Evolutionary conservation across 2,888 invertebrate genomes (phyloP), one percentile per base, ranked within the genome.

Genomic region (Spisula subtruncata): DNA sequence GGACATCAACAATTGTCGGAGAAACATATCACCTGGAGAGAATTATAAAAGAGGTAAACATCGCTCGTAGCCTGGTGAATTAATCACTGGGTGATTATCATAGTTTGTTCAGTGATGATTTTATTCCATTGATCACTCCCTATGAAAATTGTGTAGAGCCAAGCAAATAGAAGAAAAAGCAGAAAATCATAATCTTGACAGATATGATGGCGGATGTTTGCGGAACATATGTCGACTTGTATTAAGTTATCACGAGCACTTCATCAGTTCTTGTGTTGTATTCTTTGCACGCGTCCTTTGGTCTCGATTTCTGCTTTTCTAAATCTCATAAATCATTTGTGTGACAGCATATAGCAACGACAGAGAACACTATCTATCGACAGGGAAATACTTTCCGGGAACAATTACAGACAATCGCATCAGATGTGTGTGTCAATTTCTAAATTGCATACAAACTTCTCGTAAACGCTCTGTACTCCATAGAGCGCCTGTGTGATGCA

Each of bases 61-160:
- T 51, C 18, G 41, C 41, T 32, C 29, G 66, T 29, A 51, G 29
- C 66, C 46, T 46, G 83, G 71, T 25, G 32, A 18, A 84, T 84
- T 84, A 84, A 84, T 84, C 75, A 84, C 75, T 18, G 25, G 51
- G 75, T 29, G 60, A 84, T 84, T 75, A 51, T 75, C 25, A 12
- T 8, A 25, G 60, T 46, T 71, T 84, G 84, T 51, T 51, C 46
- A 71, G 75, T 2, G 75, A 71, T 84, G 41, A 84, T 84, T 75
- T 71, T 51, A 29, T 84, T 84, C 29, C 60, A 84, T 84, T 75
- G 84, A 84, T 84, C 48, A 84, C 20, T 75, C 75, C 46, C 18
- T 8, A 1, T 41, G 85, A 85, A 80, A 56, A 85, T 85, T 85
- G n/a, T 85, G 85, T 41, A 85, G 32, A 79, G 79, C 80, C 32